Evolutionary conservation across 2,113 vertebrate genomes (phyloP), one percentile per base, ranked within the genome.

Genomic region (Lanius ludovicianus): DNA sequence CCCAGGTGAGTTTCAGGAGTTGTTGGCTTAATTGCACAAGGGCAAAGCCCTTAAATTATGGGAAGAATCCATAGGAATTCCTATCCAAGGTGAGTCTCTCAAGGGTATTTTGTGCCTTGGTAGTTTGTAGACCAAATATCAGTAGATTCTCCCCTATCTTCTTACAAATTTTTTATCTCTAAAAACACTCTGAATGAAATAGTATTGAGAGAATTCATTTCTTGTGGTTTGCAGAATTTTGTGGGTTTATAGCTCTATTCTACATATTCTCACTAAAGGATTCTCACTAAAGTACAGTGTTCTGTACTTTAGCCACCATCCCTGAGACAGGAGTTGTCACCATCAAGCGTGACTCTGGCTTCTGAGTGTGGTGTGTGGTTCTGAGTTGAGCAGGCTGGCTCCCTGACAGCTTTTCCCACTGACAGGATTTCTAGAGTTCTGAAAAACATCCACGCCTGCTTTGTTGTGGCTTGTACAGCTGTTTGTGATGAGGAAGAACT

Each of bases 231-330:
- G 57, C 8, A 17, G 39, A 21, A 8, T 11, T 37, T 50, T 31
- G 7, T 35, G 15, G 0, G 81, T 90, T 47, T 47, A 41, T 60
- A 65, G 41, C 30, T 82, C 20, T 75, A 0, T 10, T 65, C 60
- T 15, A 70, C 1, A 0, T 9, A 9, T 4, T 17, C 7, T 62
- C 12, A 5, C 28, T 33, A 9, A 71, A 39, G 18, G 18, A n/a
- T n/a, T 22, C 24, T 28, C 31, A n/a, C n/a, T n/a, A n/a, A n/a
- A n/a, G n/a, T n/a, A n/a, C n/a, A 52, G n/a, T 18, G 3, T 27
- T 20, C 39, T 41, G 33, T 46, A 19, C 60, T 12, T 50, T 15
- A 82, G 7, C n/a, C 69, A 7, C 20, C n/a, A 8, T 10, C n/a
- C 37, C 15, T 11, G 27, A 46, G 57, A 41, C 24, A 16, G 35